Evolutionary conservation across 2,888 invertebrate genomes (phyloP), one percentile per base, ranked within the genome.

Genomic region (Alloplasta piceator): DNA sequence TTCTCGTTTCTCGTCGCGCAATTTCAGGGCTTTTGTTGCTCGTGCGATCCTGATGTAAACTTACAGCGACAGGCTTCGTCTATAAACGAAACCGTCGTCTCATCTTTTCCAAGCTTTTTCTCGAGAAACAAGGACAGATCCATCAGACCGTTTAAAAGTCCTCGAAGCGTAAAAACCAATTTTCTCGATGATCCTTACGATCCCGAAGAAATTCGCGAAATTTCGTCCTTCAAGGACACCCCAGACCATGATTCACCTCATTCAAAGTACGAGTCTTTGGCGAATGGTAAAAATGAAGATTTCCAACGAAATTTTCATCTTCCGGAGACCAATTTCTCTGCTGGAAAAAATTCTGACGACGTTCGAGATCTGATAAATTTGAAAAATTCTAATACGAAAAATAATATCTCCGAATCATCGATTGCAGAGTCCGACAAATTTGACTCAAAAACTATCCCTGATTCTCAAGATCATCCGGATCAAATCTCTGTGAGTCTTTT

Each of bases 1-100:
- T 12, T 68, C 67, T 38, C 48, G 16, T 6, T 7, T 5, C 3
- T 26, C 26, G 26, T 26, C 26, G 26, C 26, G 26, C 26, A 3
- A 2, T 61, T 79, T 46, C 68, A 90, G 90, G 93, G 93, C n/a
- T 94, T 93, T 86, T 93, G 93, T 86, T 94, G 93, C 84, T 92
- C 93, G 38, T 93, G 93, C 85, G 91, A 92, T 66, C 80, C 89
- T 36, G 78, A 84, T 38, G 86, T 87, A 74, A 92, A 91, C 76
- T 83, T 71, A 1, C 83, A 80, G 58, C 85, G 89, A 43, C 89
- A 91, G 80, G 86, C 88, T 1, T 63, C 68, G 5, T 63, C 38
- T 39, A 36, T 41, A 46, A 84, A 84, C 63, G 68, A 70, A n/a
- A 73, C 77, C 16, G 14, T 26, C 1, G 71, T 67, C 10, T 52